Evolutionary conservation across 2,113 vertebrate species (phyloP).

Genomic region (Paradoxurus hermaphroditus): DNA sequence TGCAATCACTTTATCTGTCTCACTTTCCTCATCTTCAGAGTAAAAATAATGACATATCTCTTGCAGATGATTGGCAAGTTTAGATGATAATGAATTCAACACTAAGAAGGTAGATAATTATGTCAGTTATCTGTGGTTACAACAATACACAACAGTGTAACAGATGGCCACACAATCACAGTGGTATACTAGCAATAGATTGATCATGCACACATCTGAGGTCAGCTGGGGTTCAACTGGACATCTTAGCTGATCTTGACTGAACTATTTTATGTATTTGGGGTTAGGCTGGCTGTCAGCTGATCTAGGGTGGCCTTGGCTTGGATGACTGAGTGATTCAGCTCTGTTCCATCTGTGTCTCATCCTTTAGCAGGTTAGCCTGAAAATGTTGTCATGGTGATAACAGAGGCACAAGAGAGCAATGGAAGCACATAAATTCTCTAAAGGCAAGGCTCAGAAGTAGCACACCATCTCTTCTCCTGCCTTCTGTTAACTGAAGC

Average conservation of each 20-base stretch:
- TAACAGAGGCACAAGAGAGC: not conserved
- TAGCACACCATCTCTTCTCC: not conserved
- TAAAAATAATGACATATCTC: not conserved
- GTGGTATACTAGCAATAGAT: not conserved
- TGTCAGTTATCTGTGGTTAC: not conserved
- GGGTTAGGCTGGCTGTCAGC: not conserved
- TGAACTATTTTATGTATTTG: not conserved
- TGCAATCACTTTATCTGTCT: not conserved
- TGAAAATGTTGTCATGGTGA: not conserved
- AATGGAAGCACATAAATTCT: not conserved
- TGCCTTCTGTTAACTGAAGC: not conserved
- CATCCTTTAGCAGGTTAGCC: not conserved
- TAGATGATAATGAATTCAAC: not conserved
- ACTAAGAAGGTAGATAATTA: not conserved
- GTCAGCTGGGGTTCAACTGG: not conserved
- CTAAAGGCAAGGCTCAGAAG: not conserved
- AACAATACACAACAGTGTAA: not conserved
- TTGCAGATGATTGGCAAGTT: not conserved
- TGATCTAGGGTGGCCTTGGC: not conserved
- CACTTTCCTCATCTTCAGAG: not conserved
- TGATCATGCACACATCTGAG: not conserved
- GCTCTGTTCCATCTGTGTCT: not conserved
- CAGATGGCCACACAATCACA: not conserved
- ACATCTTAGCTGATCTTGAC: slow-evolving; percentile 1
- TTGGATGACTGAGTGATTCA: not conserved